phyloP scores from a whole-genome alignment of 1,140 invertebrate species.

The Gonioctena quinquepunctata region DNA sequence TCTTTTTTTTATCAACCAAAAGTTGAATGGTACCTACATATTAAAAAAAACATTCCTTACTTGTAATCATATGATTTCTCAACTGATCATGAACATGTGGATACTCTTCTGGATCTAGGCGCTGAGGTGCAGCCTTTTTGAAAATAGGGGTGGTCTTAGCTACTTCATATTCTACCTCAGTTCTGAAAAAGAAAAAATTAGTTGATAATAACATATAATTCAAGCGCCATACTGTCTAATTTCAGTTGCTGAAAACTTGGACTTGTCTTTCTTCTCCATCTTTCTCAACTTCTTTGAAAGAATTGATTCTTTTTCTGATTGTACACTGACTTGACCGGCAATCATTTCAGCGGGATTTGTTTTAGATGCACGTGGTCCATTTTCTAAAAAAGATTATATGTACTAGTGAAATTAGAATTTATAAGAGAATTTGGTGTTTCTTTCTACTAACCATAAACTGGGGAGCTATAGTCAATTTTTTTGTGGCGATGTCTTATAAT shows the following conservation, averaged over 20 bases:
- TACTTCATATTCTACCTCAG: constrained; percentile 36
- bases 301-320: constrained; percentile 82
- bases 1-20: too few relatives aligned
- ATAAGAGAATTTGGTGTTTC: too few relatives aligned
- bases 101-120: constrained; percentile 35
- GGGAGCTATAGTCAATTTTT: constrained; percentile 45
- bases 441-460: constrained; percentile 26
- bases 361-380: neutral
- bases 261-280: constrained; percentile 78
- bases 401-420: too few relatives aligned
- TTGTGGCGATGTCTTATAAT: constrained; percentile 73
- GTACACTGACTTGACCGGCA: constrained; percentile 67
- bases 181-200: constrained; percentile 23
- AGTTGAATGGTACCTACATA: too few relatives aligned
- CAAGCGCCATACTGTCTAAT: constrained; percentile 26
- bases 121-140: constrained; percentile 23
- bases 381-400: neutral
- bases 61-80: constrained; percentile 36
- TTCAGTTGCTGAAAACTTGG: constrained; percentile 33
- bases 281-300: constrained; percentile 82
- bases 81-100: constrained; percentile 45
- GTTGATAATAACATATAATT: neutral
- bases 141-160: constrained; percentile 36
- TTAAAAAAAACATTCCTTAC: constrained; percentile 25
- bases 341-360: constrained; percentile 29